Percentiles rank a stretch among this genome's conserved stretches.
Conservation (phyloP, 2,888 invertebrate genomes). For the Didymodactylos carnosus region DNA sequence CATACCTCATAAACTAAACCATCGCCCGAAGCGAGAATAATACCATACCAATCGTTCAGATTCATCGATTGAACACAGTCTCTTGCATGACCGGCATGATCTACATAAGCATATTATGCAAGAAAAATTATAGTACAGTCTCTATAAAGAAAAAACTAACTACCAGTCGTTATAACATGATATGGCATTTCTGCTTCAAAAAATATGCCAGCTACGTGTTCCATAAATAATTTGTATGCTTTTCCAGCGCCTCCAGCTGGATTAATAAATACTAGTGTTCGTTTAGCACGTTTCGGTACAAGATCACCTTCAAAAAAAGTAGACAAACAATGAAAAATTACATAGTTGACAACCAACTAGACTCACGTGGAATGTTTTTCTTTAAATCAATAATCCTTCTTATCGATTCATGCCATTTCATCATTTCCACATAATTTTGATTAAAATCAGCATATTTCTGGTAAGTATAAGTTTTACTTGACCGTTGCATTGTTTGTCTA, state of each 20-base stretch:
- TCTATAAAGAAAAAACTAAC: background rate
- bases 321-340: background rate
- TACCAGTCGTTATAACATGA: conserved; percentile 2
- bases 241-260: conserved; percentile 10
- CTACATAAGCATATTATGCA: too few species aligned
- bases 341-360: too few species aligned
- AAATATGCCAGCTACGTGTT: conserved; percentile 2
- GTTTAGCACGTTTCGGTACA: background rate
- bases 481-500: background rate
- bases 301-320: background rate
- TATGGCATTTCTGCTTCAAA: background rate
- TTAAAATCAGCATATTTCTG: background rate
- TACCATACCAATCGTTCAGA: conserved; percentile 19
- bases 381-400: background rate
- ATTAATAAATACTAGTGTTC: conserved; percentile 4
- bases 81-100: conserved; percentile 5
- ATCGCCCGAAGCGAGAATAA: conserved; percentile 46
- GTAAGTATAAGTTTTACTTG: background rate
- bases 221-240: conserved; percentile 7
- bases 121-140: background rate
- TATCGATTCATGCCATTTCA: background rate
- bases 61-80: background rate
- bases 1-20: conserved; percentile 38
- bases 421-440: background rate
- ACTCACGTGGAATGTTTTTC: background rate